These are phyloP conservation scores for Clarias macrocephalus DNA, from an alignment of 2,113 vertebrate species.

Conservation along the genomic window DNA sequence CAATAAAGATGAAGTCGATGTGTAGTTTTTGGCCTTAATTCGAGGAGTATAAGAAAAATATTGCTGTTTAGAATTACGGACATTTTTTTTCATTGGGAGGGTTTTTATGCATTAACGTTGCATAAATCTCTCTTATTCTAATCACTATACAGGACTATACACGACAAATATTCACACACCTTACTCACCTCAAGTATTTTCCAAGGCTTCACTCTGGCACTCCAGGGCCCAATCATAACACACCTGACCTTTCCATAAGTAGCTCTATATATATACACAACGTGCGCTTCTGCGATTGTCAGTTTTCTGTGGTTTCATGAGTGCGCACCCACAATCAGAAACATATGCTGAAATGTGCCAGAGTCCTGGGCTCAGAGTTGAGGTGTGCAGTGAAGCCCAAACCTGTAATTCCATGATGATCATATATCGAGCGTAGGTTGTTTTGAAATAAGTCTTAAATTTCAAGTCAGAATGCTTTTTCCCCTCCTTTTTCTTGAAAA, in stretches of 20 bases:
- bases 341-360: slow-evolving; percentile 52
- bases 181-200: neutral
- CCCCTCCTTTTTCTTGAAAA: neutral
- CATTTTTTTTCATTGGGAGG: neutral
- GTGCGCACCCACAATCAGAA: slow-evolving; percentile 46
- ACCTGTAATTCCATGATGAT: slow-evolving; percentile 20
- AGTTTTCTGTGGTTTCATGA: slow-evolving; percentile 49
- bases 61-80: too few species aligned
- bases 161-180: neutral
- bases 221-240: slow-evolving; percentile 15
- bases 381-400: slow-evolving; percentile 18
- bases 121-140: neutral
- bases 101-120: neutral
- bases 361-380: slow-evolving; percentile 31
- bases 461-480: neutral
- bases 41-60: too few species aligned
- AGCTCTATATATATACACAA: neutral
- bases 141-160: neutral
- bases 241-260: slow-evolving; percentile 9
- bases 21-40: too few species aligned
- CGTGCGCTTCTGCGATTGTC: neutral
- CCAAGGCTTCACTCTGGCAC: neutral
- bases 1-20: too few species aligned
- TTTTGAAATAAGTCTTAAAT: neutral
- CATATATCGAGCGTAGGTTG: neutral